phyloP scores from a whole-genome alignment of 2,113 vertebrate species.

The Salvelinus sp. region DNA sequence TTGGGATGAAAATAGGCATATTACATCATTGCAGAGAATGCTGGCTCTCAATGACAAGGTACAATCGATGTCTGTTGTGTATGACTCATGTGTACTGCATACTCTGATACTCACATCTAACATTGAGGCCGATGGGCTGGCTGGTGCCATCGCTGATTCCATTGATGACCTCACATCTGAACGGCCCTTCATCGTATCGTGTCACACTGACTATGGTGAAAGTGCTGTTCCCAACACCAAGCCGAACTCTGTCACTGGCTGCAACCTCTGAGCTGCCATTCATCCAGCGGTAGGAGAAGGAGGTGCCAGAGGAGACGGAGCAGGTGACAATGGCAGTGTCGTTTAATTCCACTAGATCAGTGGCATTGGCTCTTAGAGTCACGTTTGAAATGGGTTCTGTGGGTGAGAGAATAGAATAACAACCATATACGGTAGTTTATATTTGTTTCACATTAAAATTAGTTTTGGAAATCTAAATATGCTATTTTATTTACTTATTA shows the following conservation, averaged over 20 bases:
- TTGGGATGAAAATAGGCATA: no score
- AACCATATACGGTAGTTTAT: no score
- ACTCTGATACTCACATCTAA: constrained; percentile 69
- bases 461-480: no score
- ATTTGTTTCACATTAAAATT: no score
- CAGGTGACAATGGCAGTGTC: constrained; percentile 63
- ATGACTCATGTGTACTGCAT: neutral
- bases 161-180: constrained; percentile 64
- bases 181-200: constrained; percentile 53
- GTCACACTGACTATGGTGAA: constrained; percentile 56
- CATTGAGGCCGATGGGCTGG: constrained; percentile 33
- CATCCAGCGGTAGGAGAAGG: constrained; percentile 55
- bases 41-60: no score
- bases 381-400: constrained; percentile 65
- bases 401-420: constrained; percentile 3
- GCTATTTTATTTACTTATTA: no score
- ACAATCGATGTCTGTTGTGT: neutral
- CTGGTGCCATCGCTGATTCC: constrained; percentile 51
- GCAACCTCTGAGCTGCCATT: constrained; percentile 42
- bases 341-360: constrained; percentile 66
- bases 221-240: constrained; percentile 36
- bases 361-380: constrained; percentile 32
- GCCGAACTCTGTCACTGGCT: neutral
- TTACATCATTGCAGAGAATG: no score
- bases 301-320: constrained; percentile 49